Evolutionary conservation across 2,888 invertebrate genomes (phyloP).

Genomic region (Argyresthia albistria): DNA sequence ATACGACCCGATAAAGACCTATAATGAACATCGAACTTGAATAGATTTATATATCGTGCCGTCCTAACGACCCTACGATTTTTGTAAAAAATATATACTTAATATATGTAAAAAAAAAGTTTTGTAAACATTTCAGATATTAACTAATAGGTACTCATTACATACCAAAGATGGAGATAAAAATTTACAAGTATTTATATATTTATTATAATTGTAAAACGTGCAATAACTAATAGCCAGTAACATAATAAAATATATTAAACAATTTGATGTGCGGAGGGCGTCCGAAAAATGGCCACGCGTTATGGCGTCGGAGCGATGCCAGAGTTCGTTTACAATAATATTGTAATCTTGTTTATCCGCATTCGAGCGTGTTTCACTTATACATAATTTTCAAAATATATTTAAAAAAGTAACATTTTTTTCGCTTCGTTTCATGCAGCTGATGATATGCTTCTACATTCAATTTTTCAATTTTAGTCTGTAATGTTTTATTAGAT

Average conservation of each 20-base stretch:
- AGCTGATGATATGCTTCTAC: constrained; percentile 46
- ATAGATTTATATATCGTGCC: constrained; percentile 69
- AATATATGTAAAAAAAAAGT: constrained; percentile 59
- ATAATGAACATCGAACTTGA: constrained; percentile 66
- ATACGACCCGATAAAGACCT: constrained; percentile 52
- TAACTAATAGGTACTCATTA: constrained; percentile 63
- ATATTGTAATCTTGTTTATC: constrained; percentile 52
- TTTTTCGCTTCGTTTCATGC: constrained; percentile 34
- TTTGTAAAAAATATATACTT: constrained; percentile 68
- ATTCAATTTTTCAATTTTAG: constrained; percentile 44
- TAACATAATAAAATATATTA: constrained; percentile 68
- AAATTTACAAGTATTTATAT: constrained; percentile 73
- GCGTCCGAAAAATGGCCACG: too few relatives aligned
- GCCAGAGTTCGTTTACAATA: constrained; percentile 46
- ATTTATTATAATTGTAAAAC: constrained; percentile 72
- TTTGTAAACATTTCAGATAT: constrained; percentile 70
- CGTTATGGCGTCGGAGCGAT: background rate
- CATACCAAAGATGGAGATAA: constrained; percentile 66
- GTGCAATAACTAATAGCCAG: constrained; percentile 72
- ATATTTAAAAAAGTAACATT: background rate
- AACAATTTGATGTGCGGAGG: constrained; percentile 57
- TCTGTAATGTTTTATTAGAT: constrained; percentile 34
- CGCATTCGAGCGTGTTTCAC: constrained; percentile 22
- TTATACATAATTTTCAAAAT: constrained; percentile 22
- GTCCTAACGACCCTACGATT: constrained; percentile 72